Base-by-base conservation (phyloP, 1,140 invertebrate genomes). In the Pemphigus obesinymphae region DNA sequence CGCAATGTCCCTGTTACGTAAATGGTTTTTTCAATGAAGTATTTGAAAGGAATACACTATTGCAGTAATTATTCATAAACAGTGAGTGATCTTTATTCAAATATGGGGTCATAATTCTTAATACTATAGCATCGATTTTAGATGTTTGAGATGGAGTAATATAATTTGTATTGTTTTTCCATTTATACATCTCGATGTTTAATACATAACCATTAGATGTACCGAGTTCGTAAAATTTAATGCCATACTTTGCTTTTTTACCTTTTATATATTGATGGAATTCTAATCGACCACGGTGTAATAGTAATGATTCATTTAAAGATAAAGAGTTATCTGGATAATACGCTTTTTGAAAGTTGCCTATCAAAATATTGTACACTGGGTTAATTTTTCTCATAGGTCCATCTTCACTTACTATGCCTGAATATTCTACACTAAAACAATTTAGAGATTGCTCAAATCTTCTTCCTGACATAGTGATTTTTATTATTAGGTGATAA, bases 201-300 rank as follows among this genome's bases (percentile, higher is more conserved):
- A 40, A 80, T 31, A 80, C 53, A 40, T 80, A 80, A 23, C 53
- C 76, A 40, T 53, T 37, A 3, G 37, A 8, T n/a, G 34, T 85
- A 63, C 83, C 84, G 20, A 86, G 80, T 37, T 84, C 82, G 72
- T 84, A 86, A 55, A 85, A 82, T 84, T 85, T 86, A 11, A 85
- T 83, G 31, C 84, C 85, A 75, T 85, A 85, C 45, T 83, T 75
- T 78, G 81, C 72, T 73, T 84, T 81, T 83, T 86, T 86, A 43
- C 84, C 83, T 20, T 84, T 84, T 48, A 86, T 83, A 82, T 82
- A 85, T 83, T 86, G 84, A 26, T 83, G 84, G 26, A 86, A 85
- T 20, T 58, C 83, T 45, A 86, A 82, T 68, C 85, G 70, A 45
- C 84, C 85, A 82, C 85, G 85, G 78, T 82, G 85, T 40, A 85